Evolutionary conservation across 2,797 vertebrate species (phyloP).

Genomic region (Phalloptychus januarius): DNA sequence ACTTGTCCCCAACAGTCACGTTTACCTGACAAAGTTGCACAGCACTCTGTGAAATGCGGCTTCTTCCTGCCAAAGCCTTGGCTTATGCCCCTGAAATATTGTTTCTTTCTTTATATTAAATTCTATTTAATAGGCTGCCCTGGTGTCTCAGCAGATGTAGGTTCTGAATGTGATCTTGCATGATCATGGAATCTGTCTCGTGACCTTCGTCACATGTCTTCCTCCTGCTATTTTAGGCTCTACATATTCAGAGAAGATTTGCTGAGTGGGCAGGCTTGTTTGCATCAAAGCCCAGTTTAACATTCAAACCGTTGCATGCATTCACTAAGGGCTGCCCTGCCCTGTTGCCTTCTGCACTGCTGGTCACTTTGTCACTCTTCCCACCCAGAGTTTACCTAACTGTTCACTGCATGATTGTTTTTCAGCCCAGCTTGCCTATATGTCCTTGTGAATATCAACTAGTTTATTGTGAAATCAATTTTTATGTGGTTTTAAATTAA

Average conservation of each 20-base stretch:
- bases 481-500: background rate
- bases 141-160: constrained; percentile 50
- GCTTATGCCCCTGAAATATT: constrained; percentile 72
- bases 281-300: constrained; percentile 54
- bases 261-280: constrained; percentile 62
- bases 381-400: constrained; percentile 9
- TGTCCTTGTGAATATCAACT: background rate
- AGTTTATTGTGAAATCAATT: background rate
- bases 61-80: constrained; percentile 71
- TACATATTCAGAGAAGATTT: constrained; percentile 64
- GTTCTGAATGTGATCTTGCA: constrained; percentile 60
- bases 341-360: constrained; percentile 20
- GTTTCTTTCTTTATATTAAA: constrained; percentile 76
- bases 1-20: constrained; percentile 76
- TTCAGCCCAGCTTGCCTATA: background rate
- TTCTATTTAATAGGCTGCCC: constrained; percentile 66
- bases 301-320: constrained; percentile 48
- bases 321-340: constrained; percentile 31
- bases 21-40: constrained; percentile 79
- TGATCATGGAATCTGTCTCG: constrained; percentile 67
- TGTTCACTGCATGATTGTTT: background rate
- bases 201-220: constrained; percentile 70
- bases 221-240: constrained; percentile 61
- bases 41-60: constrained; percentile 73
- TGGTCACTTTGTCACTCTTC: constrained; percentile 14